phyloP scores from a whole-genome alignment of 2,888 invertebrate genomes.

The Metallyticus violacea region DNA sequence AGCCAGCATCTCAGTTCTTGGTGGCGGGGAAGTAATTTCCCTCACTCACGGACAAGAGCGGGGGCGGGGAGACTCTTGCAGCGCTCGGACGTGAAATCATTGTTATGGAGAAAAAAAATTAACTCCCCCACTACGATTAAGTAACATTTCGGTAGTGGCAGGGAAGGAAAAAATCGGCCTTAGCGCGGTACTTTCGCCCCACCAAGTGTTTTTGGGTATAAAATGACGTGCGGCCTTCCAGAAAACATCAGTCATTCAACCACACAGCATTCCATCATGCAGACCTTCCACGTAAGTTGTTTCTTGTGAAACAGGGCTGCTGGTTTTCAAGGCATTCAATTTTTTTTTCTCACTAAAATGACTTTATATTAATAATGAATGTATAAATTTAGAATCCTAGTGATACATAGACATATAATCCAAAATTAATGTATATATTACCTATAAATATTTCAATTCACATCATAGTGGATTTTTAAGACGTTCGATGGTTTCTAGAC shows the following conservation, averaged over 20 bases:
- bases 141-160: background rate
- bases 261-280: background rate
- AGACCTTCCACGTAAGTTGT: background rate
- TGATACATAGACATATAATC: no score
- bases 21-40: background rate
- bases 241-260: background rate
- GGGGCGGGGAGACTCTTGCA: background rate
- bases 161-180: background rate
- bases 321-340: no score
- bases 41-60: background rate
- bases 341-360: no score
- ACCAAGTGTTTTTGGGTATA: background rate
- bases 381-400: no score
- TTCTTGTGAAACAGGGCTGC: no score
- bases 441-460: no score
- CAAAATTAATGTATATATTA: no score
- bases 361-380: no score
- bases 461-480: no score
- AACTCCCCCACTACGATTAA: background rate
- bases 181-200: background rate
- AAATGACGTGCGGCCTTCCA: background rate
- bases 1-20: background rate
- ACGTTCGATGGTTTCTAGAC: no score
- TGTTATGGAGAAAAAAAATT: background rate
- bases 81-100: background rate